These are phyloP conservation scores for Apaloderma vittatum DNA, from an alignment of 2,113 vertebrate genomes.

Conservation along the genomic window DNA sequence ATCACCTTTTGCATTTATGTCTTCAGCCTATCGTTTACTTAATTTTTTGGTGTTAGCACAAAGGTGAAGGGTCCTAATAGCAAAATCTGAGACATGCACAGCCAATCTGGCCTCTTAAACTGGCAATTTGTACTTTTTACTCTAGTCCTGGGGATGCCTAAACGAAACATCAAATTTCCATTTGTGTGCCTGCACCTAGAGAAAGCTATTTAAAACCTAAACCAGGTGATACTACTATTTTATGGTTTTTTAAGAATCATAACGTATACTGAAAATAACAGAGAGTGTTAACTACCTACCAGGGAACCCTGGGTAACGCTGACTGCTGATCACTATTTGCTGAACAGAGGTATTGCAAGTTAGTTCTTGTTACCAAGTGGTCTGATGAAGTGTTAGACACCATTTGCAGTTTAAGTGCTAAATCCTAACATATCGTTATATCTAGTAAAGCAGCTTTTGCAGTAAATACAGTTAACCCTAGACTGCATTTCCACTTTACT, in stretches of 20 bases:
- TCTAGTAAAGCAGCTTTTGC: background rate
- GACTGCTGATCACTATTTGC: background rate
- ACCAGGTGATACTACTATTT: background rate
- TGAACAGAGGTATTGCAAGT: background rate
- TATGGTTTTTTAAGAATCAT: background rate
- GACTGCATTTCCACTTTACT: background rate
- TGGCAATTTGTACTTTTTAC: background rate
- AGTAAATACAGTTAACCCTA: background rate
- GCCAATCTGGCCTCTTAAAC: background rate
- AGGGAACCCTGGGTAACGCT: background rate
- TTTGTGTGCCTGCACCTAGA: background rate
- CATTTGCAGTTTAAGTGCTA: background rate
- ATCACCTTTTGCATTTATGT: background rate
- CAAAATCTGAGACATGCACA: background rate
- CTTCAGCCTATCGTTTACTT: background rate
- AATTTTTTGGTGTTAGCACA: background rate
- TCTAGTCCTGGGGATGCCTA: background rate
- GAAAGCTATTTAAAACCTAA: background rate
- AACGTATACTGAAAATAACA: background rate
- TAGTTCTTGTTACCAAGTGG: background rate
- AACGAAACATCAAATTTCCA: background rate
- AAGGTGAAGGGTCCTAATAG: background rate
- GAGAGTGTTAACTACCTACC: accelerated
- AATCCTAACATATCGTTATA: background rate
- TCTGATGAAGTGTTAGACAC: background rate